Evolutionary conservation across 2,888 invertebrate genomes (phyloP), one percentile per base, ranked within the genome.

Genomic region (Pomacea canaliculata): DNA sequence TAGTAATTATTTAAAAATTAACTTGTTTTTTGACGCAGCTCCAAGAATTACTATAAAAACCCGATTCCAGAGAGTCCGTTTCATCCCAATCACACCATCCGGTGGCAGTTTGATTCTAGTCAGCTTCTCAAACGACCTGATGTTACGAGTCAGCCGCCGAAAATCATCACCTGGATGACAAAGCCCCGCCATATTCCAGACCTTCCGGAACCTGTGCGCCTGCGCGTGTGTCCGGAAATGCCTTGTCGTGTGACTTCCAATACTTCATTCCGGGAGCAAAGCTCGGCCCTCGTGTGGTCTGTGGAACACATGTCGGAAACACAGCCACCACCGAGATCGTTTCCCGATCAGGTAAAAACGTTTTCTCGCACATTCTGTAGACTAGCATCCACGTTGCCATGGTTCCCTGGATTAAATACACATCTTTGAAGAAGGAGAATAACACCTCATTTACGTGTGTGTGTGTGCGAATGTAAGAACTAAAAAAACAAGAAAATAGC

Each of bases 151-250:
- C 9, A 19, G 19, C 37, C 68, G 19, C 68, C 48, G 1, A 68
- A 68, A 68, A 68, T 68, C 37, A 68, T 68, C 48, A 68, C 68
- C 5, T 68, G 68, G 68, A 37, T 68, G 27, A 68, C 3, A 37
- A 37, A 37, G 37, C 37, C 37, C 37, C 37, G 37, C 37, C 37
- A 37, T 37, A 37, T 37, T 37, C 37, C 37, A 5, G 37, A 37
- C 3, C 37, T 37, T 37, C 37, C 37, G 37, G 68, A 68, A 37
- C 27, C 27, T 13, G 68, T 68, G 46, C 68, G 68, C 68, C n/a
- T 68, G 68, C 68, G 68, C 48, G 68, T 68, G 27, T 68, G 68
- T 37, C 68, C 68, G 68, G 68, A 68, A 68, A 68, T 68, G 68
- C 68, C 68, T 19, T 68, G 68, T 37, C 68, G 27, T 12, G 3